phyloP scores from a whole-genome alignment of 2,113 vertebrate genomes.

The Cygnus atratus region DNA sequence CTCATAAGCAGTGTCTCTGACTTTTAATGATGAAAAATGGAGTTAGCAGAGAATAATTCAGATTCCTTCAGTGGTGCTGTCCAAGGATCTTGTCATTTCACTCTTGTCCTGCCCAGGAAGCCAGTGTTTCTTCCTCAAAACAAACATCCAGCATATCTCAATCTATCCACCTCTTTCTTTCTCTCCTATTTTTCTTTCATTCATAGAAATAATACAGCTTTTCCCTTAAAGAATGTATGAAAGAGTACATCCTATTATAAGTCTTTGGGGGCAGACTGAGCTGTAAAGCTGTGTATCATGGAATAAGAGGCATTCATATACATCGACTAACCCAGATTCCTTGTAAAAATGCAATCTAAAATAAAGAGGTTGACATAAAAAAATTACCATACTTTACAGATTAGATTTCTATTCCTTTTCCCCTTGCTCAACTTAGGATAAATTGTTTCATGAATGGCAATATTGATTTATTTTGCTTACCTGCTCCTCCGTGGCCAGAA shows the following conservation, averaged over 20 bases:
- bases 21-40: neutral
- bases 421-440: neutral
- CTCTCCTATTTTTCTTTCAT: neutral
- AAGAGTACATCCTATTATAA: neutral
- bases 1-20: neutral
- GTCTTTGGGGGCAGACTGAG: neutral
- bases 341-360: neutral
- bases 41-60: neutral
- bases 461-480: conserved; percentile 65
- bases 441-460: neutral
- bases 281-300: neutral
- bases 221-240: neutral
- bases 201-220: neutral
- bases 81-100: neutral
- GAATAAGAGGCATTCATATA: neutral
- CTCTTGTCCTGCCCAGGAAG: neutral
- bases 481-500: conserved; percentile 55
- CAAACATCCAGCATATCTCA: neutral
- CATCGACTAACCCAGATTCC: neutral
- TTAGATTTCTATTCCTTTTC: neutral
- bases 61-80: conserved; percentile 7
- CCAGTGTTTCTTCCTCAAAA: neutral
- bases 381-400: neutral
- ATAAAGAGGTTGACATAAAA: neutral
- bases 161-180: neutral